These are phyloP conservation scores for Drosophila emarginata DNA, from an alignment of 2,888 invertebrate species.

Conservation along the genomic window DNA sequence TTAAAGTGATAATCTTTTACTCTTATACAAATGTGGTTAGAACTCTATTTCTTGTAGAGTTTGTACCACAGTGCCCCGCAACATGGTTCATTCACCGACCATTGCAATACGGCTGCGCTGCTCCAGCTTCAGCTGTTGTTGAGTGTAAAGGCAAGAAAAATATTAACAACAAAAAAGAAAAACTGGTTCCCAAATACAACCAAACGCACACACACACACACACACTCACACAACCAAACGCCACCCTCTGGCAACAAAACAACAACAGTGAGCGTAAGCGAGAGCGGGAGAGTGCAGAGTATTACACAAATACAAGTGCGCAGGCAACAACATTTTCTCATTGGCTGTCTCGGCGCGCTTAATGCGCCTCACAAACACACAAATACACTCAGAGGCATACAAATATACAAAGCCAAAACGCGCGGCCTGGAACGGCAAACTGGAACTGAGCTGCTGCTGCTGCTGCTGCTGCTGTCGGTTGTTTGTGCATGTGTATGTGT, in stretches of 20 bases:
- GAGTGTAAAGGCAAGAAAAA: slow-evolving; percentile 45
- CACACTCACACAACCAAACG: slow-evolving; percentile 40
- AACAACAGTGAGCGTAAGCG: slow-evolving; percentile 53
- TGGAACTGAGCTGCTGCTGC: slow-evolving; percentile 56
- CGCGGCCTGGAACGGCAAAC: slow-evolving; percentile 69
- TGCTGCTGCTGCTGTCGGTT: slow-evolving; percentile 18
- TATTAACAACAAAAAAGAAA: slow-evolving; percentile 18
- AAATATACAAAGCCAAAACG: slow-evolving; percentile 24
- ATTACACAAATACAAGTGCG: slow-evolving; percentile 67
- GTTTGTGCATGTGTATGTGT: slow-evolving; percentile 35
- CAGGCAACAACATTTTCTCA: slow-evolving; percentile 75
- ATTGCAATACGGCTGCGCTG: slow-evolving; percentile 71
- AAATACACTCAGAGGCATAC: slow-evolving; percentile 23
- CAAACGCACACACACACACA: slow-evolving; percentile 47
- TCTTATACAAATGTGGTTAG: too few relatives aligned
- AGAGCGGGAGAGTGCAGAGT: slow-evolving; percentile 50
- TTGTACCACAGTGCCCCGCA: slow-evolving; percentile 29
- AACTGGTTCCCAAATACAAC: slow-evolving; percentile 66
- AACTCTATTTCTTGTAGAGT: neutral
- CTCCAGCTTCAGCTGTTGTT: slow-evolving; percentile 36
- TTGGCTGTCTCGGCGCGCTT: slow-evolving; percentile 76
- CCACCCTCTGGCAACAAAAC: slow-evolving; percentile 63
- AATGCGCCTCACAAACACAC: slow-evolving; percentile 55
- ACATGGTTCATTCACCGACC: slow-evolving; percentile 79
- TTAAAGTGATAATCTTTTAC: too few relatives aligned